A percentile compares a stretch with the other conserved stretches of the same genome.
phyloP scores from a whole-genome alignment of 2,888 invertebrate species.

The Drosophila quinaria region DNA sequence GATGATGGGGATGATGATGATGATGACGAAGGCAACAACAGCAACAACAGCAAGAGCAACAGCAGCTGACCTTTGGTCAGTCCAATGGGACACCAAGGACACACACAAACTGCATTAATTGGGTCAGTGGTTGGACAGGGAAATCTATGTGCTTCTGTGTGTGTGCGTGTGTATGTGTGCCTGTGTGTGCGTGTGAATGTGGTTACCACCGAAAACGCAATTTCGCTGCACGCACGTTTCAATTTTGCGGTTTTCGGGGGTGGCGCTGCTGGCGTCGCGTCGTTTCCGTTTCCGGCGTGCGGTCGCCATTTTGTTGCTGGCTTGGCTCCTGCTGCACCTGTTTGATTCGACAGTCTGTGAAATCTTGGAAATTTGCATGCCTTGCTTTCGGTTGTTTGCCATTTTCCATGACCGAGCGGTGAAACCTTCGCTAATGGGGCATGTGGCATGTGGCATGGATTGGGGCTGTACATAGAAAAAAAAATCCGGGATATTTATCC shows the following conservation, averaged over 20 bases:
- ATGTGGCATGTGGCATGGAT: too few relatives aligned
- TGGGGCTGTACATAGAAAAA: too few relatives aligned
- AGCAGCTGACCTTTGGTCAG: slow-evolving; percentile 41
- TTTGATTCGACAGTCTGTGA: slow-evolving; percentile 45
- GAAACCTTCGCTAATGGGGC: not conserved
- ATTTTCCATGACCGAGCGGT: not conserved
- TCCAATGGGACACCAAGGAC: slow-evolving; percentile 41
- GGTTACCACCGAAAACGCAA: slow-evolving; percentile 49
- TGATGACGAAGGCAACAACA: not conserved
- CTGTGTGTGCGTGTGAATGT: slow-evolving; percentile 23
- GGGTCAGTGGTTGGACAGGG: slow-evolving; percentile 17
- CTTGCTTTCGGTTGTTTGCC: slow-evolving; percentile 18
- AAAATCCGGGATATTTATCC: too few relatives aligned
- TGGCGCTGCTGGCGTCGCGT: slow-evolving; percentile 24
- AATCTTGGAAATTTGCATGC: slow-evolving; percentile 28
- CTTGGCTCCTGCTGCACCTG: slow-evolving; percentile 41
- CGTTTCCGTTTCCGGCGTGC: slow-evolving; percentile 44
- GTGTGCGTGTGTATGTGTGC: slow-evolving; percentile 7
- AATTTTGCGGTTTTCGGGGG: slow-evolving; percentile 47
- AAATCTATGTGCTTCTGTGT: slow-evolving; percentile 4
- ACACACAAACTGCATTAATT: slow-evolving; percentile 37
- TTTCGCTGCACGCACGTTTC: slow-evolving; percentile 66
- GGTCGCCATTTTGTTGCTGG: slow-evolving; percentile 46
- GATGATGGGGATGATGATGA: not conserved
- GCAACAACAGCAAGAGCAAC: slow-evolving; percentile 5